Evolutionary conservation across 1,140 invertebrate species (phyloP), one percentile per base, ranked within the genome.

Genomic region (Wiebesia pumilae): DNA sequence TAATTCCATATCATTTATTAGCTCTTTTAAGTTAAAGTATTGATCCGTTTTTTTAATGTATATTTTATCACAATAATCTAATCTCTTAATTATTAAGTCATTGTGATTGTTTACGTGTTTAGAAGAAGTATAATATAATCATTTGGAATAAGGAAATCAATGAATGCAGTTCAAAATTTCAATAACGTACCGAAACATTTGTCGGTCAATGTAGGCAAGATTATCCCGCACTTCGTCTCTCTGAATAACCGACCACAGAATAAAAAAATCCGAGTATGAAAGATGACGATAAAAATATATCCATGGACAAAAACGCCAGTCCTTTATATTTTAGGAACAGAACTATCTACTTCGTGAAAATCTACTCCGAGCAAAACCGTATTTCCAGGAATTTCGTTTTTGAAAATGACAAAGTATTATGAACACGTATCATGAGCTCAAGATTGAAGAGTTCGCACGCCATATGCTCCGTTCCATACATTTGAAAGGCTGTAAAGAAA

Each of bases 221-320:
- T 84, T 84, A 84, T 65, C 51, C 73, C 38, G 7, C 16, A 30
- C 27, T 84, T 73, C 51, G 78, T 16, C 30, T 58, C 30, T 71
- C 51, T 58, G 7, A 9, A 47, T 16, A 10, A 30, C 21, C 40
- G 30, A 24, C 30, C 30, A 19, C 24, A 27, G 24, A 4, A 43
- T 10, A 78, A 67, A 62, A 38, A 78, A 65, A 21, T 21, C 2
- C 77, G 24, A 75, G n/a, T 85, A 85, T 62, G 80, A 85, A 85
- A 80, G 83, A 85, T 62, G 58, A 35, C 58, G 83, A 85, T 71
- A 85, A 85, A 90, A 90, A 89, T 86, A 85, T 83, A 73, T 19
- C 33, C 71, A 87, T 33, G 40, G 4, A 58, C 81, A 65, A 86
- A 88, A 82, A 88, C 84, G 83, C 75, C 54, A 54, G 47, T 62